Evolutionary conservation across 1,140 invertebrate species (phyloP), one percentile per base, ranked within the genome.

Genomic region (Diuraphis noxia): DNA sequence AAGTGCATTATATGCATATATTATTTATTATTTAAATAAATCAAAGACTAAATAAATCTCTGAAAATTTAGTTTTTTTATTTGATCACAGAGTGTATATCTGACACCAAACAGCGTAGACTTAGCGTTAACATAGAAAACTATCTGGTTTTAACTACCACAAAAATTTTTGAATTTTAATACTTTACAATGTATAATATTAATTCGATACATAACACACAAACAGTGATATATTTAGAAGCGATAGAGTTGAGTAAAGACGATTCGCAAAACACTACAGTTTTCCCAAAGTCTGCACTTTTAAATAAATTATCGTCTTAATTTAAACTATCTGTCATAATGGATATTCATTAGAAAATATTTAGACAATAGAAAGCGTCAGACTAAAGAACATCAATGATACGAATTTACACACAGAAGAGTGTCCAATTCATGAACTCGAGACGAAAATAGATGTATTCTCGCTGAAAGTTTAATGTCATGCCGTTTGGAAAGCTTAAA

Each of bases 361-460:
- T 85, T 34, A 88, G 25, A 88, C 86, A 88, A 88, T 88, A 63
- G 52, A 23, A 88, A 88, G 49, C 17, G 49, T 56, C 40, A 63
- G n/a, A 38, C 34, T 21, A 52, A 88, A 13, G 13, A 72, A 21
- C 40, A 88, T 41, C n/a, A 56, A 56, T 40, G 34, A 88, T 63
- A 88, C 13, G 13, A 63, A 25, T 21, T 23, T 41, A 63, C 30
- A 63, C 30, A 63, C n/a, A 88, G 36, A 88, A n/a, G 19, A 40
- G 89, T 17, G 13, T 77, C 43, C 77, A 79, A 91, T 82, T 91
- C 77, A 91, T 52, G 72, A 91, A 49, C n/a, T 82, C 77, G 43
- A 40, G 89, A 91, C 89, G 7, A 91, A 91, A 91, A 91, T 91
- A 91, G 77, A 91, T 36, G 77, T 81, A 41, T 89, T 41, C 72